Evolutionary conservation across 2,888 invertebrate species (phyloP), one percentile per base, ranked within the genome.

Genomic region (Horisme vitalbata): DNA sequence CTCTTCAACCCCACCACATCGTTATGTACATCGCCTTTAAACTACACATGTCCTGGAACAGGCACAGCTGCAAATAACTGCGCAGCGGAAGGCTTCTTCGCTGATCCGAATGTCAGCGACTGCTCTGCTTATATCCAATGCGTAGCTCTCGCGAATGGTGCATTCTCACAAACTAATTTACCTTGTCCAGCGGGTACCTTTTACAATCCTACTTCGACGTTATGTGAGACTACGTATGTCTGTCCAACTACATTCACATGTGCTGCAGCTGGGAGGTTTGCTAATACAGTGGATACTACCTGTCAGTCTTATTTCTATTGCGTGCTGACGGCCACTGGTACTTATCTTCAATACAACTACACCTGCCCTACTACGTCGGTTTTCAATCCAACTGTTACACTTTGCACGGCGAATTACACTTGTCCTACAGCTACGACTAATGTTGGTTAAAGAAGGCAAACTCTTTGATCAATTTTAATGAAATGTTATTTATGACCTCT

Each of bases 241-340:
- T 85, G 86, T 21, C 64, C 76, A 0, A 44, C 43, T 1, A 51
- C 71, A 0, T 82, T 83, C 44, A 63, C 66, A 0, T 91, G 91
- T 52, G 59, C 73, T 0, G 43, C 77, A 0, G 74, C 71, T 0
- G 91, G 91, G 1, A 75, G 87, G 56, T 87, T 74, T 26, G 74
- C 84, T 0, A 71, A 91, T 55, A 55, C 71, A 1, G 46, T 71
- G 1, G 90, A 90, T 37, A 63, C 75, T 0, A 78, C 78, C 1
- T 90, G 90, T 45, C 70, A 81, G 50, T 68, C 62, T 0, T 91
- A 90, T 53, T 83, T 71, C 46, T 69, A 76, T 20, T 91, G 90
- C 54, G 81, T 81, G 0, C 45, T 66, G 18, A 45, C 68, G 23
- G 44, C 51, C 6, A 69, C 73, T 41, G 81, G 77, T 0, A 69